These are phyloP conservation scores for Chrysopilus asiliformis DNA, from an alignment of 2,888 invertebrate genomes.

Conservation along the genomic window DNA sequence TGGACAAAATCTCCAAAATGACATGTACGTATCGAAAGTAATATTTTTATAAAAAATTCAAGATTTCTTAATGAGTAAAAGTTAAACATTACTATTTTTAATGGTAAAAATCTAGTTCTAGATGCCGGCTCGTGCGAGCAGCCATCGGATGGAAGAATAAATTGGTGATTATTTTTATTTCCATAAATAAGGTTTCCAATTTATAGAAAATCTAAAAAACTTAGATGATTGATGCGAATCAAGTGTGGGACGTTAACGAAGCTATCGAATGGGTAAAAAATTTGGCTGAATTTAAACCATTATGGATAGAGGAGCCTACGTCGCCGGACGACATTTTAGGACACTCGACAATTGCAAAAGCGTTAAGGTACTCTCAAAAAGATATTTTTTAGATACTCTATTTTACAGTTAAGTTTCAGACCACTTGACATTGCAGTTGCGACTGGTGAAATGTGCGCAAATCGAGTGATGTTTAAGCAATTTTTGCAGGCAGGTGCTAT, in stretches of 20 bases:
- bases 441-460: conserved; percentile 85
- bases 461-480: conserved; percentile 86
- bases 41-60: too few species aligned
- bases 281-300: conserved; percentile 55
- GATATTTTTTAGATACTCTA: conserved; percentile 4
- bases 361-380: conserved; percentile 36
- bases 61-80: too few species aligned
- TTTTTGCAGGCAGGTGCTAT: conserved; percentile 67
- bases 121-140: conserved; percentile 59
- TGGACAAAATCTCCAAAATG: conserved; percentile 65
- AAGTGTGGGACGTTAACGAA: conserved; percentile 75
- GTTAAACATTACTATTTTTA: too few species aligned
- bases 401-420: conserved; percentile 22
- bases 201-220: conserved; percentile 8
- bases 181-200: background rate
- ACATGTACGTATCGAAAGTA: too few species aligned
- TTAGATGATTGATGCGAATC: conserved; percentile 79
- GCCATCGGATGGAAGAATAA: conserved; percentile 60
- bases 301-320: conserved; percentile 91
- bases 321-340: conserved; percentile 85
- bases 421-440: conserved; percentile 74
- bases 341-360: conserved; percentile 64
- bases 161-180: conserved; percentile 41
- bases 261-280: conserved; percentile 78
- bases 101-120: too few species aligned